phyloP scores from a whole-genome alignment of 2,797 vertebrate genomes.

The Coendou prehensilis region DNA sequence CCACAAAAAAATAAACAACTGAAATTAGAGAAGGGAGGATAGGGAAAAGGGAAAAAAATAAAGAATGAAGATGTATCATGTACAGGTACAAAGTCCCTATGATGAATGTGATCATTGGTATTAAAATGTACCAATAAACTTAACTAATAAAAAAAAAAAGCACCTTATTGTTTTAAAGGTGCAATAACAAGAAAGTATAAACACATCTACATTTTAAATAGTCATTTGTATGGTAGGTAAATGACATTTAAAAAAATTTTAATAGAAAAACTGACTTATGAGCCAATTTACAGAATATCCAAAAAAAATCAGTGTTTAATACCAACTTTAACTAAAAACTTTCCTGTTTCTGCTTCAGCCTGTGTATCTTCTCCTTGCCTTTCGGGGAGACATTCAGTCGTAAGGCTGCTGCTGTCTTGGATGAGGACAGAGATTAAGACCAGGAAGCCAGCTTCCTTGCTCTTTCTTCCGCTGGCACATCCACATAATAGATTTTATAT shows the following conservation, averaged over 20 bases:
- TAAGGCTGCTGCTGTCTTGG: conserved; percentile 93
- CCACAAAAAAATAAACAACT: conserved; percentile 79
- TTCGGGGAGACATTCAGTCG: conserved; percentile 94
- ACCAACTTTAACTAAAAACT: conserved; percentile 86
- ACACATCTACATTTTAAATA: conserved; percentile 81
- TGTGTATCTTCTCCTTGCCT: conserved; percentile 90
- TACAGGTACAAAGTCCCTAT: background rate
- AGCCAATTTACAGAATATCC: conserved; percentile 72
- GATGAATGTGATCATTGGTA: background rate
- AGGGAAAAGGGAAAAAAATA: background rate
- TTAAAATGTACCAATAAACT: background rate
- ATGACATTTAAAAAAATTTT: conserved; percentile 78
- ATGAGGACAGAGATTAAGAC: conserved; percentile 91
- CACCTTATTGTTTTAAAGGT: conserved; percentile 84
- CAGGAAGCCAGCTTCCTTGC: conserved; percentile 94
- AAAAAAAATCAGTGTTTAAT: conserved; percentile 77
- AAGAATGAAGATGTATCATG: background rate
- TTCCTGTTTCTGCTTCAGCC: conserved; percentile 56
- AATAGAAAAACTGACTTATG: conserved; percentile 86
- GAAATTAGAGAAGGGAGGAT: conserved; percentile 82
- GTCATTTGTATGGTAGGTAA: conserved; percentile 44
- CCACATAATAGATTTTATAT: conserved; percentile 91
- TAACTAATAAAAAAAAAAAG: conserved; percentile 74
- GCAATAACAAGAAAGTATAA: conserved; percentile 86
- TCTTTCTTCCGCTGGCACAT: conserved; percentile 94